Base-by-base conservation (phyloP, 1,140 invertebrate genomes). In the Scaptomyza pallida region DNA sequence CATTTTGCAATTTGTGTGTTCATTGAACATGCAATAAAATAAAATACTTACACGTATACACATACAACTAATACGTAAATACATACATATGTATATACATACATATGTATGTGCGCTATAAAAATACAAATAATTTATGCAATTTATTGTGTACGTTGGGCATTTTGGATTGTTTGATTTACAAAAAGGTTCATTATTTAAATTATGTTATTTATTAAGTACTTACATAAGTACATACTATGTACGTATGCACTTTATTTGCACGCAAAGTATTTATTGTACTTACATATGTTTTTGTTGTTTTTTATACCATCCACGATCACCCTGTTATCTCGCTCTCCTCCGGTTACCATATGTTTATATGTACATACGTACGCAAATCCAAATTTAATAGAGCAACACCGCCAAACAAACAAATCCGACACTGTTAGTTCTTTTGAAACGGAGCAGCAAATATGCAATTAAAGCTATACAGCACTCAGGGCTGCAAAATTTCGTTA, bases 381-480 rank as follows among this genome's bases (percentile, higher is more conserved):
- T 47, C 10, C 19, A 69, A 45, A 51, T 9, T 48, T 47, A 60
- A 2, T 12, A n/a, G 10, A 35, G 33, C 10, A 35, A 3, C 33
- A 21, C 19, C 12, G 12, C 8, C 35, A 40, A 50, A 51, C 44
- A 52, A 37, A 63, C 44, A 13, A 76, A 51, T 13, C 43, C 41
- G 54, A 21, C 23, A 62, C 17, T 21, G 16, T 21, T 59, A 52
- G 56, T 48, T 47, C 33, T 35, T 50, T 23, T 45, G 26, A 16
- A 59, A 44, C 35, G 21, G 12, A 15, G 3, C 26, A 51, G 1
- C 54, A 33, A 16, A 41, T 6, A 37, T 60, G 56, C 59, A 75
- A 72, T 85, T 80, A 79, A 55, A 43, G 56, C 64, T 69, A 62
- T 64, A 68, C 60, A 56, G 43, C 60, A 37, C 17, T 51, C 52